phyloP scores from a whole-genome alignment of 2,797 vertebrate genomes.

The Betta splendens region DNA sequence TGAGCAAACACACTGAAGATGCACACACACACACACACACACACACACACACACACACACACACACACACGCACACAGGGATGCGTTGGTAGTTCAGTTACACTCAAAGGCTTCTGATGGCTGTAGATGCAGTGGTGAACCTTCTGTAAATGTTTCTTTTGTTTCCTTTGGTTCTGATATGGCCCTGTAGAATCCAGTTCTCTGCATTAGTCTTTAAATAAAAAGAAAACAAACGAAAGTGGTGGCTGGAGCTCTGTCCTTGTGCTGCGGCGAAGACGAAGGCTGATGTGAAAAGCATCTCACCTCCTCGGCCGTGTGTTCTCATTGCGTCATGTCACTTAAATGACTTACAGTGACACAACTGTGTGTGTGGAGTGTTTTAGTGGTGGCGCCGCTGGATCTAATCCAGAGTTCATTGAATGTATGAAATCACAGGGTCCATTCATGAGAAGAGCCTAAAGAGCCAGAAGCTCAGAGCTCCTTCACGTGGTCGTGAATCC shows the following conservation, averaged over 20 bases:
- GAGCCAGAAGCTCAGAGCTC: no score
- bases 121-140: conserved; percentile 69
- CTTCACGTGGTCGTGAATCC: background rate
- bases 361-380: background rate
- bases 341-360: no score
- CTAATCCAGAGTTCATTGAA: no score
- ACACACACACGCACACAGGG: conserved; percentile 63
- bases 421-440: no score
- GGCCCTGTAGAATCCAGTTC: conserved; percentile 84
- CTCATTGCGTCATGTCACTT: no score
- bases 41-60: conserved; percentile 54
- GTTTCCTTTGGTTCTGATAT: conserved; percentile 81
- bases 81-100: conserved; percentile 56
- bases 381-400: background rate
- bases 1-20: conserved; percentile 37
- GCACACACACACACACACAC: conserved; percentile 53
- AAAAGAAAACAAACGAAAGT: conserved; percentile 77
- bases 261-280: conserved; percentile 19
- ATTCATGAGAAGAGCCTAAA: no score
- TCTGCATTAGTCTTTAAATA: conserved; percentile 86
- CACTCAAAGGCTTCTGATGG: conserved; percentile 64
- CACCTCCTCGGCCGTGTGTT: background rate
- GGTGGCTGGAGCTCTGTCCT: conserved; percentile 46
- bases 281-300: background rate
- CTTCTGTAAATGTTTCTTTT: conserved; percentile 83